Evolutionary conservation across 2,113 vertebrate species (phyloP), one percentile per base, ranked within the genome.

Genomic region (Ceyx melanurus): DNA sequence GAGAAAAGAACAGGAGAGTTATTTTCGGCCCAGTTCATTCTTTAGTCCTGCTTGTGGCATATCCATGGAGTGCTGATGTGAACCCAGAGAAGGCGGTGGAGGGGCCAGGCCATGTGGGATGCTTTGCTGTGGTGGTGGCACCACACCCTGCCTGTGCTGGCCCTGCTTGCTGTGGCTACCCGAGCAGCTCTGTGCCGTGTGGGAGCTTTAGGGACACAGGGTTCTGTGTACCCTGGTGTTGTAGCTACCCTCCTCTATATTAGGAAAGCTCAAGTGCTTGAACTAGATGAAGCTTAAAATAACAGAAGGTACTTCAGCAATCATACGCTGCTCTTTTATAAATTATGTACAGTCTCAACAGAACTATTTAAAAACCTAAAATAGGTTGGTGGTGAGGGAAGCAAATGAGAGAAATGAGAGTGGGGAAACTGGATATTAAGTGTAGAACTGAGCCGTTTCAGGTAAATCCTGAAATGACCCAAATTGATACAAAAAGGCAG

Each of bases 241-340:
- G 57, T 35, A 67, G 51, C 40, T 26, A 4, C 48, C 56, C 11
- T 51, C 28, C 40, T 68, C 75, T 89, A 7, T 83, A 14, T 81
- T 86, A 78, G 90, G 90, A 80, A 82, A 88, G 18, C 67, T 76
- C 19, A 64, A 88, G 61, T 71, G 56, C 40, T 80, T 85, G 65
- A 73, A 74, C 14, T 62, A 51, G 33, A 80, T 18, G 18, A 50
- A 91, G 33, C 67, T 88, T 85, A 91, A 95, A 94, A 92, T 93
- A 91, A 88, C 61, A 70, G 73, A 85, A 81, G 71, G 50, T 80
- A 80, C 85, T 91, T 70, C 37, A 91, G 56, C 37, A 58, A 17
- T 88, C 37, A 40, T 56, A 86, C 25, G 15, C 62, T 54, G 66
- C 19, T 56, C 43, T 93, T n/a, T 89, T 77, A 53, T 67, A 57